Conservation (phyloP, 2,113 vertebrate species). For the Malurus cyaneus region DNA sequence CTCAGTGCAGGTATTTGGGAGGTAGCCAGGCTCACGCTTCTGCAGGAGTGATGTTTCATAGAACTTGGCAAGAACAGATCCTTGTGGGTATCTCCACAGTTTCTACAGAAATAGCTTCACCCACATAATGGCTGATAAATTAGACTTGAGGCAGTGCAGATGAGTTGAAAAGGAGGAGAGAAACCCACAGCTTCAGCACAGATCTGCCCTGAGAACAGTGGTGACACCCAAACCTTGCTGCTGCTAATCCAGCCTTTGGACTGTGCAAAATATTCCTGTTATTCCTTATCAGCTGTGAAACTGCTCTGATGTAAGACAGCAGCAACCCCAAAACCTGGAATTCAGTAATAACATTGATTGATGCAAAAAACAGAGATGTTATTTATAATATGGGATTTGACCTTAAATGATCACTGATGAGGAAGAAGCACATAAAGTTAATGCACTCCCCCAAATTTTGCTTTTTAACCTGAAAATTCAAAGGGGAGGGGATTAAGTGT, state of each 20-base stretch:
- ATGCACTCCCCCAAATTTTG: neutral
- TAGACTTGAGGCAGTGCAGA: neutral
- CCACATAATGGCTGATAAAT: slow-evolving; percentile 12
- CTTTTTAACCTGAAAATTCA: neutral
- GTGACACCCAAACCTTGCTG: neutral
- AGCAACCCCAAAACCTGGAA: neutral
- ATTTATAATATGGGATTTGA: neutral
- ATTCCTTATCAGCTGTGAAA: neutral
- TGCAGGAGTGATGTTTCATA: neutral
- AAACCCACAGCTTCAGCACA: neutral
- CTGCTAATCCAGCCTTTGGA: neutral
- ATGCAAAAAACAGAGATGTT: neutral
- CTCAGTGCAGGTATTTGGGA: neutral
- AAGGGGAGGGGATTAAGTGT: neutral
- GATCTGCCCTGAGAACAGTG: neutral
- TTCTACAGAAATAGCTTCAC: slow-evolving; percentile 12
- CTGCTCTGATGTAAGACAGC: neutral
- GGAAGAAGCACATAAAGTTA: neutral
- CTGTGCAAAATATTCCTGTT: neutral
- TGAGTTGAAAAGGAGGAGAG: neutral
- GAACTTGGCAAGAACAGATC: slow-evolving; percentile 2
- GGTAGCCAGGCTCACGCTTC: neutral
- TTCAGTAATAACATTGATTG: neutral
- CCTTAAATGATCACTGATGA: neutral
- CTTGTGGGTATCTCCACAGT: neutral